Conservation (phyloP, 2,888 invertebrate genomes). For the Cheilosia vulpina region DNA sequence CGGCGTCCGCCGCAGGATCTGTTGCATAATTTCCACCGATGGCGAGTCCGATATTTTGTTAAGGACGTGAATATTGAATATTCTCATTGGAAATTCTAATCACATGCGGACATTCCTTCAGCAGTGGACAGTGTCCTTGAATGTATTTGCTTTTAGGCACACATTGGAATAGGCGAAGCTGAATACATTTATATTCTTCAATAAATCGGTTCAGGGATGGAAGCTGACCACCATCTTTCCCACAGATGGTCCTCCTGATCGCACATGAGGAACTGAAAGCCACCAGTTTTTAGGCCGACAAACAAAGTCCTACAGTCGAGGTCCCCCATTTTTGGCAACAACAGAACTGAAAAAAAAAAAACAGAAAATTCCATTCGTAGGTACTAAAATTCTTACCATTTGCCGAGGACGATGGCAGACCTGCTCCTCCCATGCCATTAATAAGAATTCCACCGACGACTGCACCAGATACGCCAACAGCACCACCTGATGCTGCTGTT, state of each 20-base stretch:
- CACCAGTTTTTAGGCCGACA: too few relatives aligned
- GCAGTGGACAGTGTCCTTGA: conserved; percentile 12
- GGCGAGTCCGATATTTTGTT: conserved; percentile 44
- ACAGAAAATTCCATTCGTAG: not conserved
- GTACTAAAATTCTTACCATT: conserved; percentile 64
- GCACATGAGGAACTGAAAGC: too few relatives aligned
- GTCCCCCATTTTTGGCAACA: too few relatives aligned
- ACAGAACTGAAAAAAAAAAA: not conserved
- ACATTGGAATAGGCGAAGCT: not conserved
- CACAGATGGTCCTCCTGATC: too few relatives aligned
- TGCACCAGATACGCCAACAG: conserved; percentile 45
- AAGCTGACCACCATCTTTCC: too few relatives aligned
- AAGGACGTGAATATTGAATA: conserved; percentile 57
- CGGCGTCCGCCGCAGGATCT: conserved; percentile 16
- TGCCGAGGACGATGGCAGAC: conserved; percentile 61
- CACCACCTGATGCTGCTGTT: conserved; percentile 77
- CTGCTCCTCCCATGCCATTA: conserved; percentile 61
- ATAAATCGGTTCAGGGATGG: too few relatives aligned
- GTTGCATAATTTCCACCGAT: conserved; percentile 68
- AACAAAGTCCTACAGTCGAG: too few relatives aligned
- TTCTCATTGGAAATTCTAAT: conserved; percentile 76
- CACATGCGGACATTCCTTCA: conserved; percentile 78
- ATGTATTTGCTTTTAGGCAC: not conserved
- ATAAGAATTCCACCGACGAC: conserved; percentile 61
- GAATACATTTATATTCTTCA: too few relatives aligned